These are phyloP conservation scores for Agrilus cyanescens DNA, from an alignment of 2,888 invertebrate species.

Conservation along the genomic window DNA sequence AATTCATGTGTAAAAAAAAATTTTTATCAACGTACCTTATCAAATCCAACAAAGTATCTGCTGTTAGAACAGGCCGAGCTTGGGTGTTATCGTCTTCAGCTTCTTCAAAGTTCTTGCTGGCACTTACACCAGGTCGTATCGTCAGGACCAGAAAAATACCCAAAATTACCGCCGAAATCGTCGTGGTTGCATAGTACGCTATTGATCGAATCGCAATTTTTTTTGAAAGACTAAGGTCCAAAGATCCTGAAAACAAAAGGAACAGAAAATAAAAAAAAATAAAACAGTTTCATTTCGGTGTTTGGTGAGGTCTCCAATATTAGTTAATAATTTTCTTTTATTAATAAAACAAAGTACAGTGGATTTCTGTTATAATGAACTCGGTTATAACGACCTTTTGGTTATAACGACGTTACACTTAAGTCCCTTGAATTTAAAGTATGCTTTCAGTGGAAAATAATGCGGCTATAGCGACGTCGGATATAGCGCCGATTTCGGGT, in stretches of 20 bases:
- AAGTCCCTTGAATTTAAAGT: no score
- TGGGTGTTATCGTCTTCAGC: conserved; percentile 3
- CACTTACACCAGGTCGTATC: conserved; percentile 68
- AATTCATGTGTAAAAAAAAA: not conserved
- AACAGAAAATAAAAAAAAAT: no score
- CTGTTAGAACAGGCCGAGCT: conserved; percentile 50
- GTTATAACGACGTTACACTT: no score
- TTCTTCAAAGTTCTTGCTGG: conserved; percentile 11
- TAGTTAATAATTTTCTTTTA: no score
- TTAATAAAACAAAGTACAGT: no score
- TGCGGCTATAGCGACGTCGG: no score
- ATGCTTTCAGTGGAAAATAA: no score
- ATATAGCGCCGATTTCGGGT: no score
- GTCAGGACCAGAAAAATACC: conserved; percentile 82
- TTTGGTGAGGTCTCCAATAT: no score
- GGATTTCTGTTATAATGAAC: no score
- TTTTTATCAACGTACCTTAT: conserved; percentile 50
- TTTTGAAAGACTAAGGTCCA: conserved; percentile 84
- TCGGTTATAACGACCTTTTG: no score
- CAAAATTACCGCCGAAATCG: conserved; percentile 80
- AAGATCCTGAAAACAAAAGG: conserved; percentile 26
- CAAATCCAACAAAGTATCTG: conserved; percentile 86
- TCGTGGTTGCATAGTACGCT: conserved; percentile 83
- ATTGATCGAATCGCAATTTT: conserved; percentile 76
- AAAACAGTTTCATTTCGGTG: no score